These are phyloP conservation scores for Tachyglossus aculeatus DNA, from an alignment of 2,797 vertebrate genomes.

Conservation along the genomic window DNA sequence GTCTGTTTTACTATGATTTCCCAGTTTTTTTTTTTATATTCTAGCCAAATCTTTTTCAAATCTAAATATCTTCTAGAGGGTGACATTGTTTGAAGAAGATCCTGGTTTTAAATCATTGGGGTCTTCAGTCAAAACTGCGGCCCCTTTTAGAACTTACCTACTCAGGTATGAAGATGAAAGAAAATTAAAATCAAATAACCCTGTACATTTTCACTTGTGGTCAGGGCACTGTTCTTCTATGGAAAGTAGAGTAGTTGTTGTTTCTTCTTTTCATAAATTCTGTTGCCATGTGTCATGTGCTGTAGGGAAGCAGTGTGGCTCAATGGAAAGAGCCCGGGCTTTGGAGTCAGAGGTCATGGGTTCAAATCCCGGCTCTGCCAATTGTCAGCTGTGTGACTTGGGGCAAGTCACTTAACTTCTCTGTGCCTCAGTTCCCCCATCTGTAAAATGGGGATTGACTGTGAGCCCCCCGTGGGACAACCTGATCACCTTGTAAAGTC, in stretches of 20 bases:
- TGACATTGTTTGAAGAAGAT: background rate
- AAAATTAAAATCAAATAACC: background rate
- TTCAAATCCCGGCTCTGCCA: too few species aligned
- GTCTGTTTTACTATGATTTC: background rate
- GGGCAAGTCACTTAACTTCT: too few species aligned
- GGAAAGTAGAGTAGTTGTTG: constrained; percentile 30
- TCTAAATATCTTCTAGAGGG: background rate
- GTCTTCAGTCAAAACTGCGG: background rate
- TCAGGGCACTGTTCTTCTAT: background rate
- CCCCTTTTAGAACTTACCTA: background rate
- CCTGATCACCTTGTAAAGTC: too few species aligned
- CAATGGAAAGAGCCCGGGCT: too few species aligned
- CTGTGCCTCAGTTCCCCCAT: too few species aligned
- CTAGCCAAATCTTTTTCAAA: background rate
- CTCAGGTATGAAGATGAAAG: constrained; percentile 12
- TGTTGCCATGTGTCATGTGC: constrained; percentile 57
- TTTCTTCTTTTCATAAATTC: constrained; percentile 14
- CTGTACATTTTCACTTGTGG: constrained; percentile 32
- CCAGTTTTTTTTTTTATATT: background rate
- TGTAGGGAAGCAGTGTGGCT: too few species aligned
- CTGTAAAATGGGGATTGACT: too few species aligned
- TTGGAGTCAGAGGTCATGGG: too few species aligned
- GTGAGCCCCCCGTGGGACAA: too few species aligned
- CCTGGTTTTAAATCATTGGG: background rate
- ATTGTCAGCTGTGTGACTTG: too few species aligned